Conservation (phyloP, 2,888 invertebrate species). For the Heteropelma amictum region DNA sequence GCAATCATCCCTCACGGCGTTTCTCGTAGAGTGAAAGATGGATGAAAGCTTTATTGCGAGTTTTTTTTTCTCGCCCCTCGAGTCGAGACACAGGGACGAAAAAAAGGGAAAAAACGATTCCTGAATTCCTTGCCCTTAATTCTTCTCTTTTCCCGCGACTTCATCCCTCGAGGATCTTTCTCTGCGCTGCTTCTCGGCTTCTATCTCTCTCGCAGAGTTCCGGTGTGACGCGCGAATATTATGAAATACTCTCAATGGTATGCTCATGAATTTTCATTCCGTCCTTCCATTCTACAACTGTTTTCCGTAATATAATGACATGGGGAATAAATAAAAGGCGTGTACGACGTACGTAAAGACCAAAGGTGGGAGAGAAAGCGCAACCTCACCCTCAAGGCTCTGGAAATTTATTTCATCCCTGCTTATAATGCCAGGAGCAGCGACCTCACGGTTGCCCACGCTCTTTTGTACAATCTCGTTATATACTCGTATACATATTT, state of each 20-base stretch:
- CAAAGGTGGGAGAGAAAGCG: too few species aligned
- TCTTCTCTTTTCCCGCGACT: slow-evolving; percentile 4
- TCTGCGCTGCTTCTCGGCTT: slow-evolving; percentile 9
- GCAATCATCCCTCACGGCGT: too few species aligned
- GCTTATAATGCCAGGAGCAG: background rate
- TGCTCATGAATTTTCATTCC: slow-evolving; percentile 61
- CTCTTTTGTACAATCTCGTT: slow-evolving; percentile 36
- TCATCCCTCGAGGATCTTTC: slow-evolving; percentile 11
- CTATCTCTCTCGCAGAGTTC: slow-evolving; percentile 3
- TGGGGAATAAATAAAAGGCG: too few species aligned
- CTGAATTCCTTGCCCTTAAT: too few species aligned
- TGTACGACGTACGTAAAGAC: too few species aligned
- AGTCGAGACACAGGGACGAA: too few species aligned
- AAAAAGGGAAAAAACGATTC: too few species aligned
- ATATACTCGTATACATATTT: background rate
- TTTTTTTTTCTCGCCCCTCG: too few species aligned
- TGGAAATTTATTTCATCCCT: slow-evolving; percentile 45
- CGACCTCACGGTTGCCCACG: slow-evolving; percentile 31
- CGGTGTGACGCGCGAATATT: slow-evolving; percentile 51
- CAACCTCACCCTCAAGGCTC: too few species aligned
- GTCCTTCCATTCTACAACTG: slow-evolving; percentile 31
- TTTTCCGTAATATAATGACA: too few species aligned
- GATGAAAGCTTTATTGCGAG: too few species aligned
- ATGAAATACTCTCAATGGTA: slow-evolving; percentile 59
- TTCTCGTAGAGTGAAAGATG: too few species aligned